Evolutionary conservation across 1,140 invertebrate genomes (phyloP), one percentile per base, ranked within the genome.

Genomic region (Hylyphantes graminicola): DNA sequence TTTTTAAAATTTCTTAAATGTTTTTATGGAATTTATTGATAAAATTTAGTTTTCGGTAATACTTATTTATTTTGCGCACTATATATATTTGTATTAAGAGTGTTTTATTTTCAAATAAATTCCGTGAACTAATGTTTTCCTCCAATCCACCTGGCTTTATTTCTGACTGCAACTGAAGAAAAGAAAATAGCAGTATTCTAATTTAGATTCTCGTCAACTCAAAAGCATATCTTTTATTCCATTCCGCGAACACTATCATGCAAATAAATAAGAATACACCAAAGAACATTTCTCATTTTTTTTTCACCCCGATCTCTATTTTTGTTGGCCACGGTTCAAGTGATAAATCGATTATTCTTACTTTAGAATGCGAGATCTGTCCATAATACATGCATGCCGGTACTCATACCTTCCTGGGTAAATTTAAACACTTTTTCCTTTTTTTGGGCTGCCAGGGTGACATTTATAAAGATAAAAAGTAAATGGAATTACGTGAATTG

Each of bases 271-370:
- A 15, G 17, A 12, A 61, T 12, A 2, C 17, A n/a, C 57, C 57
- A 61, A 17, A 61, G 12, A 12, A 61, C 8, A 21, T 11, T 65
- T 65, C 15, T 19, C 5, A 65, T 65, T 65, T 65, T 65, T 59
- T 11, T 12, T 3, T 7, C 21, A 65, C 21, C 10, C 19, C 11
- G 0, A 65, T 65, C 17, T 61, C 12, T 17, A 19, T 65, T 65
- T 65, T 65, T 59, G 55, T 21, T 74, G 72, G 72, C 72, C 55
- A 19, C 19, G 53, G 17, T 74, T 74, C 72, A 74, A 74, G 48
- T 74, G 57, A 74, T 74, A 74, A 74, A 74, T 74, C 72, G 72
- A 74, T 74, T 74, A 57, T 74, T 74, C 72, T n/a, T 48, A 11
- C 68, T 70, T 70, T 70, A 51, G 68, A 70, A 70, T 70, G 68